Evolutionary conservation across 2,797 vertebrate species (phyloP).

Genomic region (Sebastes iracundus): DNA sequence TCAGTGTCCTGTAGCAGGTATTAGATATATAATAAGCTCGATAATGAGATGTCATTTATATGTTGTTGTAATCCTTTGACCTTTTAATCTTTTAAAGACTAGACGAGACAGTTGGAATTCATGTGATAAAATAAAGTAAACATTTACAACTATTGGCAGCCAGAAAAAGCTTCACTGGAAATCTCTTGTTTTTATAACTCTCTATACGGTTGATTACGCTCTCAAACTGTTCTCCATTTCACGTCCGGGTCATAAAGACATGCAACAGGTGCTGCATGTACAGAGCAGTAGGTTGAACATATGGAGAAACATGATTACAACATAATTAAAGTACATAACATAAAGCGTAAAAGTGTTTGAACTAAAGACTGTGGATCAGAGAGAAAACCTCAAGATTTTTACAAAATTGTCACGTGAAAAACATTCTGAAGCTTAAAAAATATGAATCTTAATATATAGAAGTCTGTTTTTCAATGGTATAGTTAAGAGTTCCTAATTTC

Average conservation of each 20-base stretch:
- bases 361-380: background rate
- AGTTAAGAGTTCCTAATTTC: background rate
- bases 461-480: background rate
- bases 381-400: background rate
- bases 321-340: background rate
- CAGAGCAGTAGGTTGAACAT: background rate
- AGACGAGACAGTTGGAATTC: too few species aligned
- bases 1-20: background rate
- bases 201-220: background rate
- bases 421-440: background rate
- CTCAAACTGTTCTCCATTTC: conserved; percentile 6
- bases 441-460: background rate
- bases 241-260: background rate
- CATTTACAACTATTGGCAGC: too few species aligned
- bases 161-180: background rate
- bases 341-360: background rate
- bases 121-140: too few species aligned
- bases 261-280: background rate
- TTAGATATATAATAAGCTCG: too few species aligned
- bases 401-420: background rate
- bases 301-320: background rate
- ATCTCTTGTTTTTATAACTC: background rate
- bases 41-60: background rate
- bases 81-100: too few species aligned
- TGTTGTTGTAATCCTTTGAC: too few species aligned